phyloP scores from a whole-genome alignment of 1,140 invertebrate genomes.

The Panagrolaimus sp. region DNA sequence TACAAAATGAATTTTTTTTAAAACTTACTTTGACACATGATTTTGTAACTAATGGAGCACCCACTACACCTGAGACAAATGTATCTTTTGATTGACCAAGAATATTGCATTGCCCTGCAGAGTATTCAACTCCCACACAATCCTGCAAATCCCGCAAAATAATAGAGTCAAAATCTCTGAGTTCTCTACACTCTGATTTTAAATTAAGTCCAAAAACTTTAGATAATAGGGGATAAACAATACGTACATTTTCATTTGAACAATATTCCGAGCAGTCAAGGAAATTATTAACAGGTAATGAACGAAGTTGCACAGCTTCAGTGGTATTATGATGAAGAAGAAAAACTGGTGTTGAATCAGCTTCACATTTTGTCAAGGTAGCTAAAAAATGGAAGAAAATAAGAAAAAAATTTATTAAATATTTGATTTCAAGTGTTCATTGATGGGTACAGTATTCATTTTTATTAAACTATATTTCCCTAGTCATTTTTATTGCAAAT shows the following conservation, averaged over 20 bases:
- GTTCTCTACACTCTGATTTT: conserved; percentile 23
- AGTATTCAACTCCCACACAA: conserved; percentile 45
- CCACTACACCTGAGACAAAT: conserved; percentile 25
- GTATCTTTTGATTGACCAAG: conserved; percentile 28
- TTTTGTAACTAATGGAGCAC: conserved; percentile 36
- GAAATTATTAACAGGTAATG: conserved; percentile 41
- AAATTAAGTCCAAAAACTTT: conserved; percentile 7
- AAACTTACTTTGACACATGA: conserved; percentile 45
- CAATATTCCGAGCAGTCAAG: conserved; percentile 56
- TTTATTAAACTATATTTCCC: too few species aligned
- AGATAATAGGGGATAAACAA: conserved; percentile 14
- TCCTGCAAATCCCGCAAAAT: conserved; percentile 41
- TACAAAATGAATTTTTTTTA: background rate
- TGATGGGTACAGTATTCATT: too few species aligned
- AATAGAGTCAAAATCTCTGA: conserved; percentile 25
- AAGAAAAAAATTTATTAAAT: too few species aligned
- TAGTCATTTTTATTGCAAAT: too few species aligned
- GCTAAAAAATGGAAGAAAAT: conserved; percentile 28
- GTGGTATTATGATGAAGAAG: conserved; percentile 58
- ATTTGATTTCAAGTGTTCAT: too few species aligned
- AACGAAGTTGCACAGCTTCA: conserved; percentile 40
- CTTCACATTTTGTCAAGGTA: conserved; percentile 31
- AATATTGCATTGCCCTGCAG: conserved; percentile 39
- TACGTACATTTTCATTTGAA: conserved; percentile 45
- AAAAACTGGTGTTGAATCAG: conserved; percentile 44